phyloP scores from a whole-genome alignment of 2,113 vertebrate genomes.

The Melanocharis versteri region DNA sequence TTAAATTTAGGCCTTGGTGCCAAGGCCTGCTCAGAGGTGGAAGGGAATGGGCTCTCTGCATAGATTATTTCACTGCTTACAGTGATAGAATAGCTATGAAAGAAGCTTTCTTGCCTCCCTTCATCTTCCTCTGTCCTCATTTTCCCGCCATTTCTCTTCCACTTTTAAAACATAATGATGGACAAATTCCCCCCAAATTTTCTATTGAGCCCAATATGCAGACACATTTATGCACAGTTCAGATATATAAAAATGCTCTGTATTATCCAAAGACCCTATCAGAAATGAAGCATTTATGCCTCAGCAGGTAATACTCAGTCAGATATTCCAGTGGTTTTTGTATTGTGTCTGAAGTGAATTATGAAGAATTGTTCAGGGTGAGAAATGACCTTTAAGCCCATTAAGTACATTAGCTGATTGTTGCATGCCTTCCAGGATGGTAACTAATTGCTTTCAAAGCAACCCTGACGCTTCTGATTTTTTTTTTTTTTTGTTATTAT shows the following conservation, averaged over 20 bases:
- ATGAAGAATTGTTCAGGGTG: not conserved
- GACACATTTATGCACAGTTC: not conserved
- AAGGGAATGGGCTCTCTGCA: not conserved
- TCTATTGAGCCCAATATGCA: not conserved
- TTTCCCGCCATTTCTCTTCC: not conserved
- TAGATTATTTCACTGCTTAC: not conserved
- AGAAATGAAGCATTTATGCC: not conserved
- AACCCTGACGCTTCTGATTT: not conserved
- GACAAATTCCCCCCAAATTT: not conserved
- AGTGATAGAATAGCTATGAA: not conserved
- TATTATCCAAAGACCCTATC: not conserved
- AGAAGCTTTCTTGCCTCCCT: not conserved
- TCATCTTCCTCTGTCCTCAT: not conserved
- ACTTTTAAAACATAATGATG: not conserved
- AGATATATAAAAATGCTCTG: not conserved
- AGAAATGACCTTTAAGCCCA: slow-evolving; percentile 46
- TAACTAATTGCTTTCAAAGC: slow-evolving; percentile 28
- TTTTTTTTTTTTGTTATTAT: not conserved
- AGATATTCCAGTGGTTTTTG: slow-evolving; percentile 24
- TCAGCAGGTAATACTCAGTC: not conserved
- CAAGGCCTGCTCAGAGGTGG: not conserved
- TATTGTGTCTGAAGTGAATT: slow-evolving; percentile 5
- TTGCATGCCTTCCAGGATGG: not conserved
- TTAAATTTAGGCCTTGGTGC: not conserved
- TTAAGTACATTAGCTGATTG: slow-evolving; percentile 27